These are phyloP conservation scores for Drosophila nigrodunni DNA, from an alignment of 1,140 invertebrate genomes.

Conservation along the genomic window DNA sequence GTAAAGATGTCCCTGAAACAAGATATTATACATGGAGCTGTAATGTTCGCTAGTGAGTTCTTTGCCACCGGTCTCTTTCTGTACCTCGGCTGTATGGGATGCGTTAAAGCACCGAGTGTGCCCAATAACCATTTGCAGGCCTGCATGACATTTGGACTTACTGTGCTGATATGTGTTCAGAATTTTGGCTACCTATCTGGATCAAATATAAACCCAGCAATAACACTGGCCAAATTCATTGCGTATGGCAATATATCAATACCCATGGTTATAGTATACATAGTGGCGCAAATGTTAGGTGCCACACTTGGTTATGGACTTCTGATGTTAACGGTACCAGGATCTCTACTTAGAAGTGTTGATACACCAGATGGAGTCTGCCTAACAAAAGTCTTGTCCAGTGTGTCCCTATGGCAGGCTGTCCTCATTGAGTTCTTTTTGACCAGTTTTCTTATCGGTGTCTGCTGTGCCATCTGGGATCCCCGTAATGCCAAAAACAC, in stretches of 20 bases:
- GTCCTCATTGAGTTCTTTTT: conserved; percentile 87
- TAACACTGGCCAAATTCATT: conserved; percentile 89
- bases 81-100: conserved; percentile 91
- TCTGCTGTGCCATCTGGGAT: conserved; percentile 89
- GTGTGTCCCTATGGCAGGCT: conserved; percentile 87
- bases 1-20: too few relatives aligned
- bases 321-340: conserved; percentile 87
- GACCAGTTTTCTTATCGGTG: conserved; percentile 86
- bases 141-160: conserved; percentile 74
- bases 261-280: conserved; percentile 89
- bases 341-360: too few relatives aligned
- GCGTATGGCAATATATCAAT: conserved; percentile 85
- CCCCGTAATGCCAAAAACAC: conserved; percentile 86
- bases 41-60: conserved; percentile 85
- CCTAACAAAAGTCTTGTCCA: conserved; percentile 85
- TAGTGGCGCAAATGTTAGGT: conserved; percentile 90
- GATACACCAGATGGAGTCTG: conserved; percentile 8
- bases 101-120: conserved; percentile 79
- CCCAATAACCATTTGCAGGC: conserved; percentile 67
- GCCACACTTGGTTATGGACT: conserved; percentile 88
- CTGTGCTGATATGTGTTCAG: conserved; percentile 86
- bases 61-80: conserved; percentile 91
- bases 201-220: conserved; percentile 95
- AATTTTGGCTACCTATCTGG: conserved; percentile 93
- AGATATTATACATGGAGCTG: too few relatives aligned